A percentile compares a stretch with the other conserved stretches of the same genome.
Conservation (phyloP, 2,888 invertebrate species). For the Heliothis peltigera region DNA sequence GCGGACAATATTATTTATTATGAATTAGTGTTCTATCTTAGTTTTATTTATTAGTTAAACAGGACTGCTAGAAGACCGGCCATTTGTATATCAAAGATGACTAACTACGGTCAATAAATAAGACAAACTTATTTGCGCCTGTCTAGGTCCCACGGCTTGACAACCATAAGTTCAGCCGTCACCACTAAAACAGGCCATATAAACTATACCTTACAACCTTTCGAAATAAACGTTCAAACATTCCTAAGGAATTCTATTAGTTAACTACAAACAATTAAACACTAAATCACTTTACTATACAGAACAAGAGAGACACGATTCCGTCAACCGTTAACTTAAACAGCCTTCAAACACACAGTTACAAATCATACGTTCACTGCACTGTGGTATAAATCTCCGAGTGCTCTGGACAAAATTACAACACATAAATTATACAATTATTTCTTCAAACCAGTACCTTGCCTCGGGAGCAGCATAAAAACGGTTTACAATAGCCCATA, state of each 20-base stretch:
- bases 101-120: too few species aligned
- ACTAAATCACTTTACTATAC: slow-evolving; percentile 49
- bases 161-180: background rate
- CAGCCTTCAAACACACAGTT: slow-evolving; percentile 56
- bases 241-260: slow-evolving; percentile 46
- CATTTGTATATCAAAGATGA: too few species aligned
- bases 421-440: slow-evolving; percentile 81
- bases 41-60: too few species aligned
- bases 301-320: slow-evolving; percentile 51
- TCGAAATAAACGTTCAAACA: slow-evolving; percentile 16
- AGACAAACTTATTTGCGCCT: too few species aligned
- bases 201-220: slow-evolving; percentile 3
- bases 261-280: slow-evolving; percentile 52
- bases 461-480: slow-evolving; percentile 74
- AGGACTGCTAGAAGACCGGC: too few species aligned
- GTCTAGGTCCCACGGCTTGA: background rate
- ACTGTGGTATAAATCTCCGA: slow-evolving; percentile 65
- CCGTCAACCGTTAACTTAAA: slow-evolving; percentile 52
- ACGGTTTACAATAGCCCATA: slow-evolving; percentile 82
- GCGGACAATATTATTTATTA: too few species aligned
- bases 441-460: slow-evolving; percentile 58
- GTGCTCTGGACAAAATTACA: slow-evolving; percentile 75
- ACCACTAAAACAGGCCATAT: background rate
- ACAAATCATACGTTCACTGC: slow-evolving; percentile 69
- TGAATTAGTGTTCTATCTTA: too few species aligned